Evolutionary conservation across 1,140 invertebrate genomes (phyloP).

Genomic region (Mercenaria mercenaria): DNA sequence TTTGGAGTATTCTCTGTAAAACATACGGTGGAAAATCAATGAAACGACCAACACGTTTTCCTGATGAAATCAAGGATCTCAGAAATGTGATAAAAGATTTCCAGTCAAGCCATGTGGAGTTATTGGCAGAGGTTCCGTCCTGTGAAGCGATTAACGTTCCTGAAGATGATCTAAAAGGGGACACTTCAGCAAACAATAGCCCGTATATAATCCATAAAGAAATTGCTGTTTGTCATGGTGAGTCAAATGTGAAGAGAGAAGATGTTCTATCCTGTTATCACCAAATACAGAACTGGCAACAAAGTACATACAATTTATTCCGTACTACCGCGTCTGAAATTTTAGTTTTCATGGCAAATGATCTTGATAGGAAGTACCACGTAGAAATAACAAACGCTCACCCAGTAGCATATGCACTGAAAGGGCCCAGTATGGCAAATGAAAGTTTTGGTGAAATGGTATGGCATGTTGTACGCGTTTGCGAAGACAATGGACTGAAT

Average conservation of each 20-base stretch:
- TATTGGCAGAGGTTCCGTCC: conserved; percentile 1
- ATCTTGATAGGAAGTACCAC: not conserved
- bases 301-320: not conserved
- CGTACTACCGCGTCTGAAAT: conserved; percentile 5
- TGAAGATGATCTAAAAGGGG: not conserved
- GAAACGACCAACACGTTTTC: not conserved
- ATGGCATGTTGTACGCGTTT: not conserved
- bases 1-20: not conserved
- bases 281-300: not conserved
- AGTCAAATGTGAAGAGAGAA: not conserved
- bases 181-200: not conserved
- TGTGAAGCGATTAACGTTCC: not conserved
- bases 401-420: conserved; percentile 18
- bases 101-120: not conserved
- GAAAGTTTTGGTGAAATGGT: conserved; percentile 11
- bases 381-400: conserved; percentile 15
- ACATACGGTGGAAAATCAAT: not conserved
- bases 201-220: not conserved
- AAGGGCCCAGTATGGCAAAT: conserved; percentile 17
- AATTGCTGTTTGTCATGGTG: not conserved
- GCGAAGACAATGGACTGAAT: conserved; percentile 4
- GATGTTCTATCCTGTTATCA: not conserved
- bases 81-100: not conserved
- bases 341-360: conserved; percentile 12
- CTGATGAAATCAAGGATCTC: not conserved